Conservation (phyloP, 2,888 invertebrate genomes). For the Tipula helvola region DNA sequence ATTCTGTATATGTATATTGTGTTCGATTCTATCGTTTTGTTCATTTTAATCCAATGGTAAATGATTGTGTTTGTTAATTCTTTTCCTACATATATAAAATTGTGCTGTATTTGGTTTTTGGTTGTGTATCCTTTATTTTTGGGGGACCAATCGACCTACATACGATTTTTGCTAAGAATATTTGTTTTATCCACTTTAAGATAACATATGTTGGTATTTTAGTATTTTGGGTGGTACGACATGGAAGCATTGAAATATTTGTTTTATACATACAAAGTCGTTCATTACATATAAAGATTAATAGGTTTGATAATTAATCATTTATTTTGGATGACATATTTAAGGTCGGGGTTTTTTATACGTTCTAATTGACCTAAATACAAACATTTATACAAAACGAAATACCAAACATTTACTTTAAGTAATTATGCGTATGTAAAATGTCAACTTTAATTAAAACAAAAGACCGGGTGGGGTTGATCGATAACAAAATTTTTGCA, state of each 20-base stretch:
- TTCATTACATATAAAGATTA: not conserved
- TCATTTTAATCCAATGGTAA: not conserved
- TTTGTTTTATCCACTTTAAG: not conserved
- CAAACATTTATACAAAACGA: not conserved
- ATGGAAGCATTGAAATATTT: not conserved
- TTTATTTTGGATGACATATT: not conserved
- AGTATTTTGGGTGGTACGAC: too few relatives aligned
- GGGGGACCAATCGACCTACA: too few relatives aligned
- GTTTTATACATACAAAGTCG: not conserved
- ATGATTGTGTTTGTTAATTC: not conserved
- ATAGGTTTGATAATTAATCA: not conserved
- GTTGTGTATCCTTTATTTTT: too few relatives aligned
- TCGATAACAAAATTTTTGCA: not conserved
- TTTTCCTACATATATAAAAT: not conserved
- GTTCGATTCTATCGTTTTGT: not conserved
- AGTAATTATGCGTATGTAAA: not conserved
- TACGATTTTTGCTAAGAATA: too few relatives aligned
- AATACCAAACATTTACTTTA: not conserved
- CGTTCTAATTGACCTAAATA: not conserved
- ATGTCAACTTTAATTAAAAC: not conserved
- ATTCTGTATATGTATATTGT: not conserved
- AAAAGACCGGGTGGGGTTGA: not conserved
- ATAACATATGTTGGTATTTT: not conserved
- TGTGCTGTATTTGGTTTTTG: not conserved
- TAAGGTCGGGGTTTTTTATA: not conserved